Conservation (phyloP, 2,113 vertebrate species). For the Glareola pratincola region DNA sequence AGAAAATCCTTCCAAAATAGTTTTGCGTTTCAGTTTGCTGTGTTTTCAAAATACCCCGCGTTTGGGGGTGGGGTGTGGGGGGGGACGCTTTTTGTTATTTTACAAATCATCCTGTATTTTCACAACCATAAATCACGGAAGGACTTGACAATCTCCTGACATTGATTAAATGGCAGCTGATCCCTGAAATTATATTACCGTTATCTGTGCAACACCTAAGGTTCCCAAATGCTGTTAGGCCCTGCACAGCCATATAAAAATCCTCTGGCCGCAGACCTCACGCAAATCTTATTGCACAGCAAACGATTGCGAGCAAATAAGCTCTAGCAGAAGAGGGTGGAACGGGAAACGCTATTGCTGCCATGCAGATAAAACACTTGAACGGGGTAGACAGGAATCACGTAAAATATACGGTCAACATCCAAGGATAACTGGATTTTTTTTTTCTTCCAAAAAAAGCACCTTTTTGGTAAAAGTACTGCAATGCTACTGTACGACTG, state of each 20-base stretch:
- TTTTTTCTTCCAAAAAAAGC: neutral
- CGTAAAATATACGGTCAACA: neutral
- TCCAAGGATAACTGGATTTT: neutral
- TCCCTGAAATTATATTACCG: neutral
- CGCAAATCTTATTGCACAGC: neutral
- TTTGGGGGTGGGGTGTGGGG: neutral
- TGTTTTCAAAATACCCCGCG: conserved; percentile 30
- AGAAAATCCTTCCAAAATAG: conserved; percentile 48
- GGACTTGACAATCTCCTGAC: conserved; percentile 23
- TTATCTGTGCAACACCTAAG: conserved; percentile 2
- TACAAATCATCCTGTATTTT: conserved; percentile 48
- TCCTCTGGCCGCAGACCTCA: neutral
- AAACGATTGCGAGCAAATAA: neutral
- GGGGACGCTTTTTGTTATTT: conserved; percentile 49
- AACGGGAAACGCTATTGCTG: neutral
- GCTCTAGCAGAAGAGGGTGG: neutral
- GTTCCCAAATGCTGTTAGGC: neutral
- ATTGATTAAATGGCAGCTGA: conserved; percentile 30
- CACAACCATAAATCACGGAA: neutral
- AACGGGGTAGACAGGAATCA: neutral
- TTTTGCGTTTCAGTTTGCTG: neutral
- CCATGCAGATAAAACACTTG: neutral
- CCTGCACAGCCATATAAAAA: neutral
- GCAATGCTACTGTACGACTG: neutral
- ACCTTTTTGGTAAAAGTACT: neutral